A percentile compares a stretch with the other conserved stretches of the same genome.
Conservation (phyloP, 1,140 invertebrate genomes). For the Macrocentrus cingulum region DNA sequence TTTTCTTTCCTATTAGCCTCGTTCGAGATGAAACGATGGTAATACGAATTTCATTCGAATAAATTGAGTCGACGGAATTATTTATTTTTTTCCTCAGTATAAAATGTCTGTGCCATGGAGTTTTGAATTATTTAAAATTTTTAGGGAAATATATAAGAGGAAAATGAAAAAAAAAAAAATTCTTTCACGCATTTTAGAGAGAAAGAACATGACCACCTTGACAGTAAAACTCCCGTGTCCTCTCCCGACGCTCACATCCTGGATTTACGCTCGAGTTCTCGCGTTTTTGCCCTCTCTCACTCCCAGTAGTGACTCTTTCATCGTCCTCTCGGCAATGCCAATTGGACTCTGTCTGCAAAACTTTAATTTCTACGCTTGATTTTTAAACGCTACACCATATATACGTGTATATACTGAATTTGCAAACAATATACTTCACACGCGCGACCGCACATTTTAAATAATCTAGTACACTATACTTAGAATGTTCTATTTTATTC, state of each 20-base stretch:
- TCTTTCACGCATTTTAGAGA: slow-evolving; percentile 4
- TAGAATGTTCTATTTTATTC: too few relatives aligned
- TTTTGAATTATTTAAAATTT: too few relatives aligned
- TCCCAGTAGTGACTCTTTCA: background rate
- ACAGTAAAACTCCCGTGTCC: slow-evolving; percentile 18
- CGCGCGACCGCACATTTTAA: background rate
- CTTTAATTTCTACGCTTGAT: slow-evolving; percentile 23
- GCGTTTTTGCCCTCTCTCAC: slow-evolving; percentile 30
- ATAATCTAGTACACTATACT: background rate
- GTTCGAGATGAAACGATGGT: slow-evolving; percentile 36
- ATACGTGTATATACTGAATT: background rate
- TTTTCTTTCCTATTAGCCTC: slow-evolving; percentile 47
- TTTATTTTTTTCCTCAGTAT: too few relatives aligned
- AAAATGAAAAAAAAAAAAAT: slow-evolving; percentile 12
- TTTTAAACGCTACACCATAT: slow-evolving; percentile 9
- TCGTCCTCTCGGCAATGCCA: too few relatives aligned
- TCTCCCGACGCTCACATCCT: slow-evolving; percentile 28
- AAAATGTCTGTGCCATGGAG: too few relatives aligned
- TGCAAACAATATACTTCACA: background rate
- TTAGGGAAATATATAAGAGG: too few relatives aligned
- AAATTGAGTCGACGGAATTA: too few relatives aligned
- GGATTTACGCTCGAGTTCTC: slow-evolving; percentile 35
- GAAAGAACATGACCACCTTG: slow-evolving; percentile 30
- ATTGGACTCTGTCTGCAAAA: slow-evolving; percentile 15
- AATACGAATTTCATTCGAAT: too few relatives aligned